Base-by-base conservation (phyloP, 2,888 invertebrate species). In the Erebia ligea region DNA sequence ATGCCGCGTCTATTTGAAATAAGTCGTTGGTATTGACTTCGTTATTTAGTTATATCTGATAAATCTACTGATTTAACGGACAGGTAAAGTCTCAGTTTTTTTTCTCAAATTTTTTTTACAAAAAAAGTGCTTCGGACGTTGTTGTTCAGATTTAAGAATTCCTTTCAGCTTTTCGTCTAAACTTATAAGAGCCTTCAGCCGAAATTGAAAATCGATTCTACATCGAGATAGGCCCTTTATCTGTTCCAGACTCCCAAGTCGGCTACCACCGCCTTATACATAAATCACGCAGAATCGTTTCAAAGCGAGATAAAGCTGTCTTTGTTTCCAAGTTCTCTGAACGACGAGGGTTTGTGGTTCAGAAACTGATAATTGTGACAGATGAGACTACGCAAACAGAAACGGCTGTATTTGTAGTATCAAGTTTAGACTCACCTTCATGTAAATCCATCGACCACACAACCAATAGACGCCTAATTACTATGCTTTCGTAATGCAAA, bases 271-370 rank as follows among this genome's bases (percentile, higher is more conserved):
- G 70, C 67, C 72, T 71, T 68, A 76, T 71, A 61, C 75, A 73
- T 75, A 73, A 76, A 73, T 76, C 74, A 76, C 73, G 68, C 68
- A 59, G 72, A 75, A 76, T 76, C 67, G 74, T 73, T 75, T 71
- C 68, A 67, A 67, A 58, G 64, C 66, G 59, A 67, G 50, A 67
- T 67, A 69, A 69, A 69, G 57, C 34, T 56, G 50, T 68, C 68
- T 67, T 70, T 62, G 67, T 67, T 70, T 56, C 25, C n/a, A 45
- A 48, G 65, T 54, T 71, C 64, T 71, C 56, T 21, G 45, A 40
- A 15, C 63, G 45, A 64, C 64, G 67, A 67, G 57, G 58, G 67
- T 56, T 65, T 56, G 65, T 21, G 65, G 56, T 48, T 67, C 54
- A 45, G 19, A 58, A 67, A 57, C 48, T 58, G 67, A 67, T 67